phyloP scores from a whole-genome alignment of 2,113 vertebrate genomes.

The Xyliphius kryptos region DNA sequence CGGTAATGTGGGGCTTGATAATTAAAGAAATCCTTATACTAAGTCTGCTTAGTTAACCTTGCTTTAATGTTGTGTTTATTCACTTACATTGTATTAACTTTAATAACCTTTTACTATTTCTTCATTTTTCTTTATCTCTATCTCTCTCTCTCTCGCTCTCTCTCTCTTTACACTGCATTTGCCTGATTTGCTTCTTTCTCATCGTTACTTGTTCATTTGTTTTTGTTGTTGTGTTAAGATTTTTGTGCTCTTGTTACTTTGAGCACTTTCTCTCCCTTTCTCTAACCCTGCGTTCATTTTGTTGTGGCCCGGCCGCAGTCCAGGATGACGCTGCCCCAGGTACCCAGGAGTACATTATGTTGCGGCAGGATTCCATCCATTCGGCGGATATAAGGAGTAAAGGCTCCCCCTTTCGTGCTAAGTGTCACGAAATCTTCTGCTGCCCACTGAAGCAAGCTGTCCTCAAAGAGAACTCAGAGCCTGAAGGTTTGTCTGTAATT shows the following conservation, averaged over 20 bases:
- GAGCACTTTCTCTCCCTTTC: constrained; percentile 45
- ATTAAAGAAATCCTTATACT: no score
- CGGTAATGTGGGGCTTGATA: no score
- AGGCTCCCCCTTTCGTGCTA: constrained; percentile 99
- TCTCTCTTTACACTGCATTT: no score
- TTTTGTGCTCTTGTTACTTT: constrained; percentile 53
- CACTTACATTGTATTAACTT: no score
- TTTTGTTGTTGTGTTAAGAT: no score
- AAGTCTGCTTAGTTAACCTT: no score
- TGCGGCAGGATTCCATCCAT: constrained; percentile 99
- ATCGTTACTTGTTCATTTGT: not conserved
- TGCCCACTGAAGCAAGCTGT: constrained; percentile 98
- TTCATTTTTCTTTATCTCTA: no score
- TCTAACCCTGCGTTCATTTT: constrained; percentile 94
- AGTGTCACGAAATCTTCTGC: constrained; percentile 99
- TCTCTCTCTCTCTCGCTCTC: no score
- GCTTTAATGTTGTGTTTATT: no score
- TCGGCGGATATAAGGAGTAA: constrained; percentile 99
- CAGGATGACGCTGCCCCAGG: constrained; percentile 98
- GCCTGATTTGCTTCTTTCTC: constrained; percentile 32
- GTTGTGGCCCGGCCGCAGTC: constrained; percentile 96
- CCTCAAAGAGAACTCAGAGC: constrained; percentile 95
- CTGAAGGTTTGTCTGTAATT: constrained; percentile 93
- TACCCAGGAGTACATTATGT: constrained; percentile 99
- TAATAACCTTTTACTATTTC: no score